Evolutionary conservation across 2,113 vertebrate genomes (phyloP).

Genomic region (Mixornis gularis): DNA sequence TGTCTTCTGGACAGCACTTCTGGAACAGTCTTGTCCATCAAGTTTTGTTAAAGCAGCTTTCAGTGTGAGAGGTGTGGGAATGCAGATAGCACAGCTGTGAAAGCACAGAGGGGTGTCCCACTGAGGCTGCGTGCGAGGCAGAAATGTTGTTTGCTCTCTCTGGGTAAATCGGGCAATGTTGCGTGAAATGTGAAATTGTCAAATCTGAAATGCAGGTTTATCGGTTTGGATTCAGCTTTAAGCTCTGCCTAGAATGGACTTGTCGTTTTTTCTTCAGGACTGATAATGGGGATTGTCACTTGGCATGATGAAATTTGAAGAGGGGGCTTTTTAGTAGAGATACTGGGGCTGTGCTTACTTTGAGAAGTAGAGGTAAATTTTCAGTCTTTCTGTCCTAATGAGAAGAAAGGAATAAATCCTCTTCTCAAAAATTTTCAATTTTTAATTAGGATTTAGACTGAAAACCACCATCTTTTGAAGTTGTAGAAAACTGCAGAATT

Average conservation of each 20-base stretch:
- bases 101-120: not conserved
- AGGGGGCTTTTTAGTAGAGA: not conserved
- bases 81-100: not conserved
- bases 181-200: not conserved
- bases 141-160: not conserved
- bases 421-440: not conserved
- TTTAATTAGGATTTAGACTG: not conserved
- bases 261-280: not conserved
- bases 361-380: not conserved
- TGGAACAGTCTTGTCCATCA: not conserved
- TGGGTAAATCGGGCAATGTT: not conserved
- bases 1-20: not conserved
- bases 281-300: not conserved
- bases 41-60: not conserved
- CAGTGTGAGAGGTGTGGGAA: not conserved
- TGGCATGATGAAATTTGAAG: not conserved
- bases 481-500: not conserved
- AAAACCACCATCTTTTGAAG: not conserved
- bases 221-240: not conserved
- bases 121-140: not conserved
- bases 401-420: not conserved
- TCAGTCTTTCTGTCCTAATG: not conserved
- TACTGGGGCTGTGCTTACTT: not conserved
- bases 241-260: not conserved
- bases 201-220: not conserved